Percentiles rank a stretch among this genome's conserved stretches.
phyloP scores from a whole-genome alignment of 2,888 invertebrate genomes.

The Girardia tigrina region DNA sequence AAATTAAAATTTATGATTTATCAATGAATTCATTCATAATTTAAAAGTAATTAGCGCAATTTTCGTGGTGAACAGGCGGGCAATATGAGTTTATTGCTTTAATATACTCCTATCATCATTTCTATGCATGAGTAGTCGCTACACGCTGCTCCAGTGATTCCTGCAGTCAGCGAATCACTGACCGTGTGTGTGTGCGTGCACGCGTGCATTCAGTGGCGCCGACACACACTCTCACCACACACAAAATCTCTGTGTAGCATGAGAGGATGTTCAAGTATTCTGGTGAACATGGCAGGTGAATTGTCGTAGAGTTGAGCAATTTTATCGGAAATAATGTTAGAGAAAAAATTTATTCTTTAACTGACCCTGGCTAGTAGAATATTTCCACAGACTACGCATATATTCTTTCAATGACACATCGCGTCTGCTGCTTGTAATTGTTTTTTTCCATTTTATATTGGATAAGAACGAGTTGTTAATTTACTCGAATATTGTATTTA shows the following conservation, averaged over 20 bases:
- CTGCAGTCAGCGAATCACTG: slow-evolving; percentile 2
- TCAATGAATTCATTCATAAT: neutral
- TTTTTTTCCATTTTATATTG: neutral
- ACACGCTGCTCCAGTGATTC: neutral
- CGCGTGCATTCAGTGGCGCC: neutral
- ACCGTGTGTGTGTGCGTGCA: neutral
- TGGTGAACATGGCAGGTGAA: neutral
- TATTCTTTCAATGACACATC: neutral
- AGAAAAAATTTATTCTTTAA: neutral
- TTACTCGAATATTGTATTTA: neutral
- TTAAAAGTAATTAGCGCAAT: neutral
- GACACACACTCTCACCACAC: neutral
- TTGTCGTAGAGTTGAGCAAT: neutral
- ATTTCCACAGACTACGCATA: neutral
- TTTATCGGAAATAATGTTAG: neutral
- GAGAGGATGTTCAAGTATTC: neutral
- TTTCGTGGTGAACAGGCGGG: slow-evolving; percentile 6
- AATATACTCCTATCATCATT: slow-evolving; percentile 4
- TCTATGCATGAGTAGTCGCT: neutral
- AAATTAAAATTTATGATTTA: neutral
- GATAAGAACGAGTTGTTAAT: neutral
- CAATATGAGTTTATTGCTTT: neutral
- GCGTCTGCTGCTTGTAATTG: slow-evolving; percentile 3
- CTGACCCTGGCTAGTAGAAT: slow-evolving; percentile 17
- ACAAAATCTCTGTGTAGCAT: neutral